Evolutionary conservation across 2,888 invertebrate species (phyloP).

Genomic region (Bombyx huttoni): DNA sequence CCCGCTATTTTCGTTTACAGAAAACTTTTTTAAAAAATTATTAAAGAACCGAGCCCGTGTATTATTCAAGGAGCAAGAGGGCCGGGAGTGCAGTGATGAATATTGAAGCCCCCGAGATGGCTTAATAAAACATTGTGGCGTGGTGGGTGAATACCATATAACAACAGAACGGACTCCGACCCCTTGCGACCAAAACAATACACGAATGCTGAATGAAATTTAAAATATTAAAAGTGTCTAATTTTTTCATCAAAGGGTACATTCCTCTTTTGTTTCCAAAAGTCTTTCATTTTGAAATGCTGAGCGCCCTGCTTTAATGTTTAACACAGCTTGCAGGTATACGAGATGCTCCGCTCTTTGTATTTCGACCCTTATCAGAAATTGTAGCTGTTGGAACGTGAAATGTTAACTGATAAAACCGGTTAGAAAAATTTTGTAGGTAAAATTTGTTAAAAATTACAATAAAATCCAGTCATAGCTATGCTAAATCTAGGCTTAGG

Average conservation of each 20-base stretch:
- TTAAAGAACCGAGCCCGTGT: slow-evolving; percentile 11
- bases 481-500: no score
- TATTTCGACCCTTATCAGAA: neutral
- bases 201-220: slow-evolving; percentile 43
- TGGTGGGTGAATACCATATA: slow-evolving; percentile 41
- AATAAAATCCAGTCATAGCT: no score
- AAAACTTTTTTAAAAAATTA: neutral
- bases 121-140: slow-evolving; percentile 50
- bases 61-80: slow-evolving; percentile 33
- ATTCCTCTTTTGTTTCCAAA: slow-evolving; percentile 17
- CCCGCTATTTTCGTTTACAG: neutral
- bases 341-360: neutral
- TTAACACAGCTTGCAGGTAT: neutral
- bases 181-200: slow-evolving; percentile 38
- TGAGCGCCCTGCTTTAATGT: slow-evolving; percentile 1
- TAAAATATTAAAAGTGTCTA: slow-evolving; percentile 36
- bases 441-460: no score
- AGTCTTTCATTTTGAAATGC: slow-evolving; percentile 20
- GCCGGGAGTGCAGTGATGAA: slow-evolving; percentile 33
- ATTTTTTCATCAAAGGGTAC: slow-evolving; percentile 24
- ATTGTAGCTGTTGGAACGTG: neutral
- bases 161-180: slow-evolving; percentile 25
- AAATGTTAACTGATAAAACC: neutral
- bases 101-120: slow-evolving; percentile 36
- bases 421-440: no score